Percentiles rank a stretch among this genome's conserved stretches.
phyloP scores from a whole-genome alignment of 2,888 invertebrate genomes.

The Thymelicus sylvestris region DNA sequence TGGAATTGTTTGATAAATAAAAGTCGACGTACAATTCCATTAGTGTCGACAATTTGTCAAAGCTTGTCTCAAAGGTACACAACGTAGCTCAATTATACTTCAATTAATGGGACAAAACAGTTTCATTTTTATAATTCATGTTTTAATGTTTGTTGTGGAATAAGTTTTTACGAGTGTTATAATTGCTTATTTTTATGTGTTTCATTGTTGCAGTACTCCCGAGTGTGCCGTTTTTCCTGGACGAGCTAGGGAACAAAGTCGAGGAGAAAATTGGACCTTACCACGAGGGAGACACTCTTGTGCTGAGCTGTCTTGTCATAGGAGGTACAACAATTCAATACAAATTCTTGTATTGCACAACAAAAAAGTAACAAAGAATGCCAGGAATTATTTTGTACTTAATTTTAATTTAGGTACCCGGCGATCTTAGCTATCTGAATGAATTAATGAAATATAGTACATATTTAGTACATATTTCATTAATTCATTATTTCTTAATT shows the following conservation, averaged over 20 bases:
- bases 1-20: no score
- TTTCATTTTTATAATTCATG: neutral
- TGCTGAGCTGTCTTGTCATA: slow-evolving; percentile 83
- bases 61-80: no score
- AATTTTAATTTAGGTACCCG: no score
- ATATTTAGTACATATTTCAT: no score
- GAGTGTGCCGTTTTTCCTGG: slow-evolving; percentile 78
- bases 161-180: neutral
- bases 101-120: neutral
- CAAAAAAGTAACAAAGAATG: neutral
- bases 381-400: no score
- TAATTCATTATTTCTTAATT: no score
- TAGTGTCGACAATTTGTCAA: no score
- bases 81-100: neutral
- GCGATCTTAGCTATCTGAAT: no score
- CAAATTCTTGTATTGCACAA: neutral
- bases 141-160: no score
- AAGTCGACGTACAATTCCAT: no score
- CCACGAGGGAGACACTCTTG: slow-evolving; percentile 84
- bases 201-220: slow-evolving; percentile 70
- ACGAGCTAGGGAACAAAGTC: slow-evolving; percentile 76
- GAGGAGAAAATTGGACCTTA: slow-evolving; percentile 80
- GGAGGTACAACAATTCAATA: slow-evolving; percentile 69
- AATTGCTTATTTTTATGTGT: neutral
- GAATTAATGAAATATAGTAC: no score